phyloP scores from a whole-genome alignment of 2,113 vertebrate genomes.

The Orcinus orca region DNA sequence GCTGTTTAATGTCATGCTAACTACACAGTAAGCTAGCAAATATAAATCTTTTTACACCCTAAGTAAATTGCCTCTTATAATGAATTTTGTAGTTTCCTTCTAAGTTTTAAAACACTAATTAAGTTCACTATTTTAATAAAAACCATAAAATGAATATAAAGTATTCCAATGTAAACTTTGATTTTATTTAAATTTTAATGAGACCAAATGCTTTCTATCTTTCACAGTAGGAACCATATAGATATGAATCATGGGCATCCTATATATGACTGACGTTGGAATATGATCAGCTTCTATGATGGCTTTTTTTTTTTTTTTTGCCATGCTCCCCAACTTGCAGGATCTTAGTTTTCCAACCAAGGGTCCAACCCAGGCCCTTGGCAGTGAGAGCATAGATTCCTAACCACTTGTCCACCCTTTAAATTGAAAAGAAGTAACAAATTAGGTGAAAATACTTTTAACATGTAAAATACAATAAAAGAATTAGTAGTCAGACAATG shows the following conservation, averaged over 20 bases:
- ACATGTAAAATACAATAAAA: neutral
- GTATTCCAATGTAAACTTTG: neutral
- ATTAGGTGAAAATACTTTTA: neutral
- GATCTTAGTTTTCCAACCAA: neutral
- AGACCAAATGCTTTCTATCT: neutral
- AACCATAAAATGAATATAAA: neutral
- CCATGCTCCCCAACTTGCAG: neutral
- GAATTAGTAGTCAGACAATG: neutral
- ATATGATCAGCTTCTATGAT: neutral
- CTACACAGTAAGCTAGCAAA: neutral
- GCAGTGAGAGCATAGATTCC: neutral
- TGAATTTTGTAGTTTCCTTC: neutral
- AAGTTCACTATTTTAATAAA: neutral
- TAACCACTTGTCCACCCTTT: neutral
- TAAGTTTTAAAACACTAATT: neutral
- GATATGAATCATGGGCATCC: neutral
- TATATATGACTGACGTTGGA: neutral
- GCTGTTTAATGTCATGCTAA: neutral
- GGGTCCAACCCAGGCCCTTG: neutral
- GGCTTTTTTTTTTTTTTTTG: neutral
- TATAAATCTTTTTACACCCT: neutral
- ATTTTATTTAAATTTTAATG: slow-evolving; percentile 22
- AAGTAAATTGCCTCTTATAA: neutral
- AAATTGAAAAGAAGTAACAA: neutral
- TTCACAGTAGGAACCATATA: neutral